Percentiles rank a stretch among this genome's conserved stretches.
These are phyloP conservation scores for Neofelis nebulosa DNA, from an alignment of 2,113 vertebrate genomes.

Conservation along the genomic window DNA sequence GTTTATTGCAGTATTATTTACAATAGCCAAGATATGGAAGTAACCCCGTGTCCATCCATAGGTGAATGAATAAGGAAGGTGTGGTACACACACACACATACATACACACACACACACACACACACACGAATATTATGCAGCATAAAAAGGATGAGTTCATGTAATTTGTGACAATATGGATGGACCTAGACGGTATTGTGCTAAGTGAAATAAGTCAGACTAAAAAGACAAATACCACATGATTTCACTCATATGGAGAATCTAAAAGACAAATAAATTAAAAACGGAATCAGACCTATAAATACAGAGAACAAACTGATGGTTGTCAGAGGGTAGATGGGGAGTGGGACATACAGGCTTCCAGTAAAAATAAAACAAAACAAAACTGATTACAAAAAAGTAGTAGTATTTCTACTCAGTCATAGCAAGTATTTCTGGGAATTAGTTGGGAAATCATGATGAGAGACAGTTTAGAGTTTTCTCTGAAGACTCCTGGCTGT, in stretches of 20 bases:
- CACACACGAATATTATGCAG: neutral
- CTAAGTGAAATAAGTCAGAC: neutral
- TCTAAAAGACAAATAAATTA: neutral
- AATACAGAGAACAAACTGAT: neutral
- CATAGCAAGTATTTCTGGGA: neutral
- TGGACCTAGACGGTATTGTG: neutral
- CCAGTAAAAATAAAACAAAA: neutral
- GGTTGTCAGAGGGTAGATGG: neutral
- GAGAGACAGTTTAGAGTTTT: neutral
- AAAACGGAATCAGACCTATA: neutral
- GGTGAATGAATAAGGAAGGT: neutral
- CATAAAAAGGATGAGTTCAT: neutral
- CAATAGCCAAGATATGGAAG: neutral
- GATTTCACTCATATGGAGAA: neutral
- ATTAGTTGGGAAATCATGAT: neutral
- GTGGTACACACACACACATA: too few species aligned
- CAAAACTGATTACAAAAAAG: neutral
- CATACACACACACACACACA: neutral
- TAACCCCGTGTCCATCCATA: neutral
- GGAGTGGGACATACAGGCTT: neutral
- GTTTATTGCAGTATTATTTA: neutral
- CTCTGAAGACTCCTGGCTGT: neutral
- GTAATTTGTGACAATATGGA: neutral
- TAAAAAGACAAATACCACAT: neutral
- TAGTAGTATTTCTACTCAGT: neutral